Base-by-base conservation (phyloP, 2,113 vertebrate genomes). In the Perca fluviatilis region DNA sequence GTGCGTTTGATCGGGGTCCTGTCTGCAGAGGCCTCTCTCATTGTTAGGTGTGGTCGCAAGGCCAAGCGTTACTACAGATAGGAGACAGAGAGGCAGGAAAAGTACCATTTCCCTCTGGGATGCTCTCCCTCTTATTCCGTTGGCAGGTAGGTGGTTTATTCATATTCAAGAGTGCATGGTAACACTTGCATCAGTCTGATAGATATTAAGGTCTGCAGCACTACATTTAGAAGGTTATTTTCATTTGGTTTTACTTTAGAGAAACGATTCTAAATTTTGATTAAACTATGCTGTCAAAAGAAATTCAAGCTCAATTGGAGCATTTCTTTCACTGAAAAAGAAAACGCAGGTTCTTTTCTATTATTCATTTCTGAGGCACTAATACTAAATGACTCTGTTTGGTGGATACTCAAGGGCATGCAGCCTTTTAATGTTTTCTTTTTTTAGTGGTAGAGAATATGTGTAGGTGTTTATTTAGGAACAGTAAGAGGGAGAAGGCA, bases 91-190 rank as follows among this genome's bases (percentile, higher is more conserved):
- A 65, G 65, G 54, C 27, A 70, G 49, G 10, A 58, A 3, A 60
- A 64, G 69, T 27, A 66, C 57, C 56, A 58, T 60, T 13, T 85
- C 63, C 80, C 78, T 54, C 80, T 51, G 80, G 72, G 74, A 78
- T 27, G 53, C 12, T 47, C 58, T 23, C 27, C 5, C 49, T 54
- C 40, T 70, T 43, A 63, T 79, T 70, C 49, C 36, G 66, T 1
- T 43, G 40, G 12, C 47, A 65, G 11, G 14, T 61, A 50, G 19
- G 43, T 36, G 15, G 58, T 78, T 62, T n/a, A 78, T 80, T 85
- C 58, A 40, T 63, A 72, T 54, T 77, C 65, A 36, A 61, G 18
- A 72, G n/a, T 1, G 10, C 7, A 21, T 18, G 12, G 33, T 43
- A 47, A 54, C 18, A 30, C 14, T 15, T 5, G n/a, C 19, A 18